Percentiles rank a stretch among this genome's conserved stretches.
These are phyloP conservation scores for Beroe forskalii DNA, from an alignment of 37 sponge, comb jelly and placozoan species.

Conservation along the genomic window DNA sequence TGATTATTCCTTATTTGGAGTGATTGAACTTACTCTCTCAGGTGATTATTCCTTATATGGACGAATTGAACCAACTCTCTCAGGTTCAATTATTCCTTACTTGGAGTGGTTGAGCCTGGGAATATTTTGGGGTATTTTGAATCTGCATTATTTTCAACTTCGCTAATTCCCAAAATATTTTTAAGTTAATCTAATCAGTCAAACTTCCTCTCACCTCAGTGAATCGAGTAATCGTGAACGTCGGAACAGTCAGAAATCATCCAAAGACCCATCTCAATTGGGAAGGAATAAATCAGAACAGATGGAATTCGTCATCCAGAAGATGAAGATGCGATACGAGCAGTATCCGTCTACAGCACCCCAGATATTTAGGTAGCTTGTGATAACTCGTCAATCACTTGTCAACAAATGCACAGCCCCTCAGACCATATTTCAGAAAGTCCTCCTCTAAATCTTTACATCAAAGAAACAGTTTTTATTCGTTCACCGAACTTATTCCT, in stretches of 20 bases:
- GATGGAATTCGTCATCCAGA: not conserved
- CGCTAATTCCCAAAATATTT: too few relatives aligned
- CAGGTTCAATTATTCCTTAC: slow-evolving; percentile 1
- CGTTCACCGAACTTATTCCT: too few relatives aligned
- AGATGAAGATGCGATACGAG: slow-evolving; percentile 10
- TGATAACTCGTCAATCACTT: too few relatives aligned
- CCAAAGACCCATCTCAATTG: not conserved
- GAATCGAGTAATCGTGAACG: not conserved
- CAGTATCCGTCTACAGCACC: slow-evolving; percentile 17
- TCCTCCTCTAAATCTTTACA: too few relatives aligned
- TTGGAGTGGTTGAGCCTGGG: not conserved
- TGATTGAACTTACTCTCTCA: not conserved
- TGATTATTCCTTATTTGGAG: not conserved
- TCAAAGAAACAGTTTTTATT: too few relatives aligned
- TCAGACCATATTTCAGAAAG: too few relatives aligned
- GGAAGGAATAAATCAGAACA: slow-evolving; percentile 43
- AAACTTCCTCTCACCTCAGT: too few relatives aligned
- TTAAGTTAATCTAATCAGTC: too few relatives aligned
- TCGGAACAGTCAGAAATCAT: not conserved
- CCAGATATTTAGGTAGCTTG: slow-evolving; percentile 45
- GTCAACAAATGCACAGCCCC: too few relatives aligned
- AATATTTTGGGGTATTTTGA: too few relatives aligned
- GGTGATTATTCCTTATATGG: not conserved
- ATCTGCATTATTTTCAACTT: too few relatives aligned
- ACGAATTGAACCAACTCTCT: not conserved